These are phyloP conservation scores for Diogma glabrata DNA, from an alignment of 2,888 invertebrate species.

Conservation along the genomic window DNA sequence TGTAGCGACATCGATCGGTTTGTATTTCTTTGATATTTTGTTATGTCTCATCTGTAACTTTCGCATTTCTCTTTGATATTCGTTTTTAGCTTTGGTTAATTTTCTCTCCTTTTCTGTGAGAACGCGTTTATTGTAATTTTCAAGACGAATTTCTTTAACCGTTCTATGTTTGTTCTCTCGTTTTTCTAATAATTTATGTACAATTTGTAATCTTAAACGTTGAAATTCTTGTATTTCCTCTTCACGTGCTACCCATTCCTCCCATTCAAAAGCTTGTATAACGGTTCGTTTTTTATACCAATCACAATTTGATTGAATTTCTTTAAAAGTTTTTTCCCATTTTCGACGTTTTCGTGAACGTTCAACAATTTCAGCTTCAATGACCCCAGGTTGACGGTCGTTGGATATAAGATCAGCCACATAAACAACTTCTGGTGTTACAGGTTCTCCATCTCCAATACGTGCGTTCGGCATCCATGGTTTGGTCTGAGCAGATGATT, in stretches of 20 bases:
- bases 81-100: conserved; percentile 37
- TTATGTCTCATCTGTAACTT: conserved; percentile 38
- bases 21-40: conserved; percentile 33
- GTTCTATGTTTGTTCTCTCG: conserved; percentile 40
- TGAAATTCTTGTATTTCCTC: conserved; percentile 64
- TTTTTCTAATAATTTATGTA: conserved; percentile 46
- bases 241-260: conserved; percentile 75
- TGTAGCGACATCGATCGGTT: conserved; percentile 36
- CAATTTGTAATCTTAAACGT: conserved; percentile 47
- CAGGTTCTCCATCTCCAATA: conserved; percentile 20
- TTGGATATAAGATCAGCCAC: conserved; percentile 27
- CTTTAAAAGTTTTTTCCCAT: conserved; percentile 49
- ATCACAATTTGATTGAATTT: conserved; percentile 41
- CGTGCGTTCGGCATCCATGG: conserved; percentile 29
- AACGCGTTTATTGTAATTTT: conserved; percentile 39
- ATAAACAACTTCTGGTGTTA: conserved; percentile 28
- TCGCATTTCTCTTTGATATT: conserved; percentile 37
- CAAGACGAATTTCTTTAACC: conserved; percentile 39
- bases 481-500: conserved; percentile 33
- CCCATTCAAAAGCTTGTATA: conserved; percentile 66
- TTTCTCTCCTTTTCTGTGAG: conserved; percentile 41
- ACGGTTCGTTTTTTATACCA: conserved; percentile 50
- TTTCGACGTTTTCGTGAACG: conserved; percentile 52
- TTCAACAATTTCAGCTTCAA: conserved; percentile 47
- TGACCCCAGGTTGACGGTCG: conserved; percentile 28